phyloP scores from a whole-genome alignment of 2,113 vertebrate genomes.

The Caranx melampygus region DNA sequence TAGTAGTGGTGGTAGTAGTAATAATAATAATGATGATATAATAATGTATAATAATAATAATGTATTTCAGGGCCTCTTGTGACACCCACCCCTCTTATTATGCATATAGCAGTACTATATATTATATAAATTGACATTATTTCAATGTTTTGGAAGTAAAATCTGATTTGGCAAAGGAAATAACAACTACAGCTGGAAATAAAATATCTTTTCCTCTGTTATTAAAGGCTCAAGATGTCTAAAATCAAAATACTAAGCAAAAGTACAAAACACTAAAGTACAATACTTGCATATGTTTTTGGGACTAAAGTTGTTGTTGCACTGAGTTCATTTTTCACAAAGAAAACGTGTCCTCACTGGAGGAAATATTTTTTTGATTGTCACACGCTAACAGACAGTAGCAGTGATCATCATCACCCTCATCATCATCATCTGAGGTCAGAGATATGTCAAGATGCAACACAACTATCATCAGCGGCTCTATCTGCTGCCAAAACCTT shows the following conservation, averaged over 20 bases:
- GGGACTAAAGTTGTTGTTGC: background rate
- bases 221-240: background rate
- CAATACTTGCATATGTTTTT: background rate
- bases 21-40: no score
- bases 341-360: background rate
- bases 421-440: constrained; percentile 10
- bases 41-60: no score
- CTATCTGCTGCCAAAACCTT: constrained; percentile 36
- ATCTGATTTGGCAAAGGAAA: background rate
- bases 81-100: no score
- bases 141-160: background rate
- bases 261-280: background rate
- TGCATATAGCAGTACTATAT: background rate
- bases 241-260: background rate
- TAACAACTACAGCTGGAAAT: background rate
- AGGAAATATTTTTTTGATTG: background rate
- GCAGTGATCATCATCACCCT: no score
- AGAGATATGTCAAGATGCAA: constrained; percentile 17
- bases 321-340: background rate
- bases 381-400: no score
- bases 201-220: background rate
- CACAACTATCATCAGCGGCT: constrained; percentile 32
- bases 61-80: no score
- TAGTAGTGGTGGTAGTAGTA: no score
- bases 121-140: background rate